Evolutionary conservation across 2,113 vertebrate genomes (phyloP).

Genomic region (Oncorhynchus clarkii): DNA sequence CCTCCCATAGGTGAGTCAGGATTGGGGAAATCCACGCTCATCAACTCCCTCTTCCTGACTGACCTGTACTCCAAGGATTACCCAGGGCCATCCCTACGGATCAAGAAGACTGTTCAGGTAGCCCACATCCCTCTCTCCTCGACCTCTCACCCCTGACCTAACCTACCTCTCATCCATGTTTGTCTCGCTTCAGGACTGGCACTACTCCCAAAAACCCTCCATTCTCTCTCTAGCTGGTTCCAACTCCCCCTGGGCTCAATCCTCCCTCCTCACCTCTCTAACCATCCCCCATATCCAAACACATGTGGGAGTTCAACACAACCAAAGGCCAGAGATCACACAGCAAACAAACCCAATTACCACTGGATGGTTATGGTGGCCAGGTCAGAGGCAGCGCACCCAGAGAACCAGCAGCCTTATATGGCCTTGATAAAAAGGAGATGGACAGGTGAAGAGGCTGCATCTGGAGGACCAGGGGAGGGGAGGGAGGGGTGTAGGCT

Average conservation of each 20-base stretch:
- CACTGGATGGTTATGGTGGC: neutral
- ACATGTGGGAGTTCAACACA: neutral
- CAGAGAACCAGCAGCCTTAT: constrained; percentile 61
- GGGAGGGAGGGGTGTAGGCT: neutral
- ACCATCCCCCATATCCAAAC: neutral
- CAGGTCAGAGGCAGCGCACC: neutral
- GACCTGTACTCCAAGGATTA: constrained; percentile 79
- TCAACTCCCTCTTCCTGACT: constrained; percentile 79
- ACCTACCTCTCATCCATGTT: neutral
- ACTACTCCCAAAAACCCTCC: neutral
- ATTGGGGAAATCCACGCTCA: constrained; percentile 78
- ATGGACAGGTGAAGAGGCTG: constrained; percentile 34
- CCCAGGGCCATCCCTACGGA: constrained; percentile 74
- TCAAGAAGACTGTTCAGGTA: constrained; percentile 81
- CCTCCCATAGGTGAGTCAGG: constrained; percentile 72
- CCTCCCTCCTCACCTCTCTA: neutral
- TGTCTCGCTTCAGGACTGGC: neutral
- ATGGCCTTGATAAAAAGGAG: constrained; percentile 60
- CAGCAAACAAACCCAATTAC: constrained; percentile 5
- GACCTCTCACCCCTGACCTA: neutral
- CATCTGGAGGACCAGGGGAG: constrained; percentile 37
- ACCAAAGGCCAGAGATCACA: neutral
- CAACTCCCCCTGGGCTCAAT: neutral
- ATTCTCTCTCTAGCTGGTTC: neutral
- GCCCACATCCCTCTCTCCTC: neutral